Conservation (phyloP, 2,888 invertebrate species). For the Drosophila sordidula region DNA sequence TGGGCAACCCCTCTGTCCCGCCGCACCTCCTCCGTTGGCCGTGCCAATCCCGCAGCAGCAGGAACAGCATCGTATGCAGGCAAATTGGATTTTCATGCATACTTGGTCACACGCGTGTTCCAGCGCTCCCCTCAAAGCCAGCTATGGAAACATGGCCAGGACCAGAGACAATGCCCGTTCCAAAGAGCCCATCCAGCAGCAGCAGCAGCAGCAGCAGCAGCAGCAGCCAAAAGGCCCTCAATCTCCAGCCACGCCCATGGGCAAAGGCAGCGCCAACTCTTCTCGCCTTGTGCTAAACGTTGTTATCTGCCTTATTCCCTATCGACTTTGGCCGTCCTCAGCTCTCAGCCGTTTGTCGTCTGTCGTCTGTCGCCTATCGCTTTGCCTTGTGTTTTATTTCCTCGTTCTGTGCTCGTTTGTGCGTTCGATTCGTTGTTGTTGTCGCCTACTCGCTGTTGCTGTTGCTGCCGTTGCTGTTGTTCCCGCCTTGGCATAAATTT, state of each 20-base stretch:
- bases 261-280: constrained; percentile 55
- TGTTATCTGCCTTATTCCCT: constrained; percentile 71
- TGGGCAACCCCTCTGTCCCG: constrained; percentile 13
- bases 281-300: constrained; percentile 72
- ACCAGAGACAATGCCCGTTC: not conserved
- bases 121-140: constrained; percentile 32
- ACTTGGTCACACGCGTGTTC: constrained; percentile 73
- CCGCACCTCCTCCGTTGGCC: not conserved
- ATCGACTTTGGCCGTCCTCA: constrained; percentile 27
- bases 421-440: constrained; percentile 60
- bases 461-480: constrained; percentile 31
- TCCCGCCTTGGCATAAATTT: constrained; percentile 74
- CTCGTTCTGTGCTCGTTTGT: constrained; percentile 72
- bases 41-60: constrained; percentile 1
- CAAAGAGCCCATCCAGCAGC: not conserved
- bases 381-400: constrained; percentile 66
- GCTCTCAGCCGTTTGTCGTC: constrained; percentile 4
- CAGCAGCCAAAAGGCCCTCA: not conserved
- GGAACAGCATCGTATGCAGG: constrained; percentile 57
- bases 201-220: constrained; percentile 12
- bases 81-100: constrained; percentile 79
- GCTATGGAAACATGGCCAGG: constrained; percentile 26
- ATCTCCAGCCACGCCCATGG: constrained; percentile 14
- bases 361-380: constrained; percentile 36
- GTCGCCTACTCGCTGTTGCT: constrained; percentile 19